Percentiles rank a stretch among this genome's conserved stretches.
Evolutionary conservation across 2,888 invertebrate genomes (phyloP).

Genomic region (Drosophila macrospina): DNA sequence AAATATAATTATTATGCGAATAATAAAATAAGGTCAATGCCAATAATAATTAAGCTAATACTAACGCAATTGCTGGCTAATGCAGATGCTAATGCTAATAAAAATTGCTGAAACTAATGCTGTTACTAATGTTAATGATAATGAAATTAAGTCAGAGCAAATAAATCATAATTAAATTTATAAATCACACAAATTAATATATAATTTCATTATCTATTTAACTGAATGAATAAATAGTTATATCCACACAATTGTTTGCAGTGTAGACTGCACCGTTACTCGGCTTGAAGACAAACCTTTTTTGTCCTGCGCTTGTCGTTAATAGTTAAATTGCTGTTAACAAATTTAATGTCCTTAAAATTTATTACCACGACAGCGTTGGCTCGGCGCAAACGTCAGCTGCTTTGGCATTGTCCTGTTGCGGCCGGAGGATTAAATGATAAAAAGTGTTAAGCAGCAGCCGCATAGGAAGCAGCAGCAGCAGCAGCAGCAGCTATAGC

Average conservation of each 20-base stretch:
- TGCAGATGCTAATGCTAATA: no score
- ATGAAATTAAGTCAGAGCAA: no score
- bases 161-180: background rate
- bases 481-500: background rate
- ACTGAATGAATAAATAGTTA: background rate
- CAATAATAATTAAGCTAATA: no score
- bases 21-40: no score
- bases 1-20: no score
- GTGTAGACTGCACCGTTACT: conserved; percentile 15
- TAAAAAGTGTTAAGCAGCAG: conserved; percentile 65
- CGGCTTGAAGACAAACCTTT: conserved; percentile 8
- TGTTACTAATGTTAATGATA: background rate
- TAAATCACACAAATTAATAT: background rate
- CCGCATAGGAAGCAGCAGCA: background rate
- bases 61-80: no score
- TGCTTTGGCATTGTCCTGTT: conserved; percentile 56
- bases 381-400: conserved; percentile 18
- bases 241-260: background rate
- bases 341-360: conserved; percentile 76
- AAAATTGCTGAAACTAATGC: no score
- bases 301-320: conserved; percentile 54
- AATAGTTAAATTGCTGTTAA: conserved; percentile 78
- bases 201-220: no score
- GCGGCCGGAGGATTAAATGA: conserved; percentile 67
- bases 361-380: conserved; percentile 55